Conservation (phyloP, 2,797 vertebrate genomes). For the Thamnophis elegans region DNA sequence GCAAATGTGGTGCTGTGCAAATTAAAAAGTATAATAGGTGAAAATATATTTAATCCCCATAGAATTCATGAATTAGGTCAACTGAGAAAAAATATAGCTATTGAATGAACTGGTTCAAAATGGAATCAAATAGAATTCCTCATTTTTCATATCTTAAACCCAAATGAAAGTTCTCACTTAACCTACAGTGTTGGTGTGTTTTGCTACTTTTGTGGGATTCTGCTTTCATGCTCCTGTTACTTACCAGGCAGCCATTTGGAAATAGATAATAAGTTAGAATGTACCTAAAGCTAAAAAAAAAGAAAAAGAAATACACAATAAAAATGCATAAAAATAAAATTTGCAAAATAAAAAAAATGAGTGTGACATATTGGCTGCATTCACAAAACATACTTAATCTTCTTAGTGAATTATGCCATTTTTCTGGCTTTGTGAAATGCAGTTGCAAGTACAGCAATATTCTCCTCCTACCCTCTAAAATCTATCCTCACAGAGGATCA, state of each 20-base stretch:
- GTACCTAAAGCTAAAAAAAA: not conserved
- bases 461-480: not conserved
- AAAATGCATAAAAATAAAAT: not conserved
- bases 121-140: not conserved
- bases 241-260: not conserved
- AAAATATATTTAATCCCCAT: not conserved
- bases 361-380: not conserved
- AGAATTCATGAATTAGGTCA: not conserved
- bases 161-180: not conserved
- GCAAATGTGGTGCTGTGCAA: not conserved
- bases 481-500: not conserved
- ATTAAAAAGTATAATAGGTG: not conserved
- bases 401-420: not conserved
- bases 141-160: not conserved
- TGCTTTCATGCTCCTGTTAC: not conserved
- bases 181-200: not conserved
- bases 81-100: not conserved
- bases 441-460: not conserved
- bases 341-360: not conserved
- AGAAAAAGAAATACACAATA: not conserved
- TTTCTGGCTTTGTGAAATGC: not conserved
- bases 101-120: not conserved
- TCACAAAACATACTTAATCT: not conserved
- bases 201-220: not conserved
- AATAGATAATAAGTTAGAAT: not conserved